Conservation (phyloP, 2,888 invertebrate genomes). For the Bruchidius siliquastri region DNA sequence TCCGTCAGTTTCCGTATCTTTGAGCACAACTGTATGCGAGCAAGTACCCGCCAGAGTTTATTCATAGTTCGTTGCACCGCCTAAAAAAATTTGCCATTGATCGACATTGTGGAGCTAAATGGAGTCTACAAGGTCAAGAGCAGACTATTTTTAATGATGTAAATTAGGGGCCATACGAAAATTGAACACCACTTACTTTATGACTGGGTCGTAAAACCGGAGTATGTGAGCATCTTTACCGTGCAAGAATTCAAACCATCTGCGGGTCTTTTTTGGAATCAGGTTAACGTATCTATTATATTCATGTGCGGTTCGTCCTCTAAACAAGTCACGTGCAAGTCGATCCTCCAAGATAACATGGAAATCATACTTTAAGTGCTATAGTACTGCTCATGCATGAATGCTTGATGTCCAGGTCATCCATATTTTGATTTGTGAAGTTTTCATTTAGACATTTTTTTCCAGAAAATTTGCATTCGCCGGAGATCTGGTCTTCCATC, state of each 20-base stretch:
- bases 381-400: too few relatives aligned
- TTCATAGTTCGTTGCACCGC: not conserved
- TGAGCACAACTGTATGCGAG: not conserved
- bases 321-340: not conserved
- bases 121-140: not conserved
- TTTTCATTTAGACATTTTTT: too few relatives aligned
- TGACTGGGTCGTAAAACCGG: not conserved
- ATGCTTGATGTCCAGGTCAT: too few relatives aligned
- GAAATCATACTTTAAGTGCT: too few relatives aligned
- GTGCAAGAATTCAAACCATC: not conserved
- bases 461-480: too few relatives aligned
- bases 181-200: not conserved
- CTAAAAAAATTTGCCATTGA: not conserved
- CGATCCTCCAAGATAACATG: too few relatives aligned
- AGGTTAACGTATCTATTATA: not conserved
- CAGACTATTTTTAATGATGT: not conserved
- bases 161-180: not conserved
- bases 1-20: not conserved
- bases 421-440: too few relatives aligned
- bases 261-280: not conserved
- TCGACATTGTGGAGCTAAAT: not conserved
- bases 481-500: too few relatives aligned
- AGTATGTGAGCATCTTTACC: not conserved
- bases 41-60: not conserved
- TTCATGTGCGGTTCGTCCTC: not conserved